Base-by-base conservation (phyloP, 2,888 invertebrate genomes). In the Argyra leucocephala region DNA sequence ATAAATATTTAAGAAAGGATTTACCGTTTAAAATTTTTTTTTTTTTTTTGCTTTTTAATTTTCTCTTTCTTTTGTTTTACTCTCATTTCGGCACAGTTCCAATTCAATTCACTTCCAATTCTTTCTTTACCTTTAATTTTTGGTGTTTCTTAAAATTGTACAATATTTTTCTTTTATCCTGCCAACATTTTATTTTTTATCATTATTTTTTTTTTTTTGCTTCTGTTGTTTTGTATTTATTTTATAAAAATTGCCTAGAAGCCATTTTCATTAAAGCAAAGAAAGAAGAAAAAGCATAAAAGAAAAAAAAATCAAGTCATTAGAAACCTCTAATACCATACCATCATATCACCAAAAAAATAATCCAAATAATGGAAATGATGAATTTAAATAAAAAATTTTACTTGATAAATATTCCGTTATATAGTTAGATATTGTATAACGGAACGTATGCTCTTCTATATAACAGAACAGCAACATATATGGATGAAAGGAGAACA, bases 241-340 rank as follows among this genome's bases (percentile, higher is more conserved):
- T 48, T 48, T 48, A 48, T 48, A 18, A 48, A 48, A 48, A 48
- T 48, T 48, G 48, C 48, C 48, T 48, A 48, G 18, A 48, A 48
- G 48, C 48, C 48, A 48, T 48, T 48, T 48, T 48, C 48, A 48
- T 18, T 48, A 15, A 48, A 18, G 12, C 4, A 31, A 31, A 48
- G 12, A 37, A 48, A n/a, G n/a, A n/a, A n/a, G n/a, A n/a, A n/a
- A n/a, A n/a, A n/a, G n/a, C n/a, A n/a, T n/a, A n/a, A n/a, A n/a
- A n/a, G n/a, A n/a, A n/a, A n/a, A n/a, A n/a, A n/a, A n/a, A n/a
- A n/a, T n/a, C n/a, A 48, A 48, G 48, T 48, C 48, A 48, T 48
- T 48, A 48, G 18, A 48, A 48, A 18, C 48, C 18, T 18, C 48
- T 48, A 7, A 31, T 48, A n/a, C 48, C 9, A 48, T 31, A 48